Conservation (phyloP, 2,888 invertebrate species). For the Erynnis tages region DNA sequence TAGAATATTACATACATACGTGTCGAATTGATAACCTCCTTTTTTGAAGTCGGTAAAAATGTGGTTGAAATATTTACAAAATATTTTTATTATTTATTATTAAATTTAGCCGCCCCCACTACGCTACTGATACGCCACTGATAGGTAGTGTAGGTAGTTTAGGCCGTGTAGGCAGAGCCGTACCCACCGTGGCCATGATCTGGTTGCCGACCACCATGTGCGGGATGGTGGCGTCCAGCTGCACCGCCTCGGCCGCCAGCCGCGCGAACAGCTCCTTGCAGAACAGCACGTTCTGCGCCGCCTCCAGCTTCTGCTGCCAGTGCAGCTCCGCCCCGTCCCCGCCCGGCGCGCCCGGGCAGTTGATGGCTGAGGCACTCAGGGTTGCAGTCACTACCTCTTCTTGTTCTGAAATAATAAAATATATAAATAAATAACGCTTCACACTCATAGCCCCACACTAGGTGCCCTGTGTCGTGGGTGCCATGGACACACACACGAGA, state of each 20-base stretch:
- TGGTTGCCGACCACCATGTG: conserved; percentile 99
- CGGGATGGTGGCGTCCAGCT: conserved; percentile 94
- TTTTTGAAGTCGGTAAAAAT: no score
- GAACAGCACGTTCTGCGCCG: conserved; percentile 97
- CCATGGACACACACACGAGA: no score
- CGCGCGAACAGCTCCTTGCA: conserved; percentile 98
- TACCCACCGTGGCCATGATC: conserved; percentile 94
- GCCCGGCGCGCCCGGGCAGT: conserved; percentile 83
- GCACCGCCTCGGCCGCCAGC: conserved; percentile 96
- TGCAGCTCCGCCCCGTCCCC: conserved; percentile 86
- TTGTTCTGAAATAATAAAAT: conserved; percentile 90
- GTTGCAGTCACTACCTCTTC: conserved; percentile 94
- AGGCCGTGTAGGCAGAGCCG: no score
- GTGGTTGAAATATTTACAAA: no score
- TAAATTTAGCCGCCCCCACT: no score
- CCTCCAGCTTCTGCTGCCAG: conserved; percentile 98
- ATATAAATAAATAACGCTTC: no score
- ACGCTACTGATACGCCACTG: no score
- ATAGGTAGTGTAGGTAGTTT: no score
- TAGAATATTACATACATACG: no score
- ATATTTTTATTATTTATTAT: no score
- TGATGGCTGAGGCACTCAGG: conserved; percentile 87
- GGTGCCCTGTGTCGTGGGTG: no score
- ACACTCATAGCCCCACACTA: background rate
- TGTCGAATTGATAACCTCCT: no score